A percentile compares a stretch with the other conserved stretches of the same genome.
Evolutionary conservation across 2,113 vertebrate genomes (phyloP).

Genomic region (Phocoena sinus): DNA sequence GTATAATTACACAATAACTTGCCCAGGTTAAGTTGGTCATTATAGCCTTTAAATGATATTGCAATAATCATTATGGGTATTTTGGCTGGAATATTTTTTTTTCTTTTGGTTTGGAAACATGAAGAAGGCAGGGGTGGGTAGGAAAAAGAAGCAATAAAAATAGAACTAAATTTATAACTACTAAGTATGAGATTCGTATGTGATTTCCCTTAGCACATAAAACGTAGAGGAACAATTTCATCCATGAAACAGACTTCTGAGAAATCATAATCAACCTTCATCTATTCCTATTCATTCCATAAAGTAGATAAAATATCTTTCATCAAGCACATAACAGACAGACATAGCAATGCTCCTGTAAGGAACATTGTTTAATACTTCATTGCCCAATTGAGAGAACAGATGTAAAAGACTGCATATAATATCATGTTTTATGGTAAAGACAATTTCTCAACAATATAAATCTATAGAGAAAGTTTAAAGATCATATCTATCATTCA

Average conservation of each 20-base stretch:
- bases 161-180: conserved; percentile 67
- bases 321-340: conserved; percentile 48
- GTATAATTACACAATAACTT: conserved; percentile 24
- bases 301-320: conserved; percentile 68
- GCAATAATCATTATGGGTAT: background rate
- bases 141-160: conserved; percentile 66
- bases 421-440: conserved; percentile 3
- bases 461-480: conserved; percentile 26
- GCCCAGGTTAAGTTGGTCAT: conserved; percentile 6
- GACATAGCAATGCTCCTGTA: conserved; percentile 31
- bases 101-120: conserved; percentile 39
- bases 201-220: conserved; percentile 64
- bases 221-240: conserved; percentile 69
- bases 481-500: conserved; percentile 15
- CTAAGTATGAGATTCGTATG: conserved; percentile 39
- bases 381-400: conserved; percentile 36
- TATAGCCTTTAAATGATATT: conserved; percentile 21
- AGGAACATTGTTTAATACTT: conserved; percentile 38
- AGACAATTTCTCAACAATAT: conserved; percentile 22
- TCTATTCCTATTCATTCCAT: conserved; percentile 60
- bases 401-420: background rate
- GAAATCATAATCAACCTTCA: conserved; percentile 74
- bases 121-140: background rate
- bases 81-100: background rate
- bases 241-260: conserved; percentile 49